A percentile compares a stretch with the other conserved stretches of the same genome.
These are phyloP conservation scores for Cotesia chilonis DNA, from an alignment of 1,140 invertebrate species.

Conservation along the genomic window DNA sequence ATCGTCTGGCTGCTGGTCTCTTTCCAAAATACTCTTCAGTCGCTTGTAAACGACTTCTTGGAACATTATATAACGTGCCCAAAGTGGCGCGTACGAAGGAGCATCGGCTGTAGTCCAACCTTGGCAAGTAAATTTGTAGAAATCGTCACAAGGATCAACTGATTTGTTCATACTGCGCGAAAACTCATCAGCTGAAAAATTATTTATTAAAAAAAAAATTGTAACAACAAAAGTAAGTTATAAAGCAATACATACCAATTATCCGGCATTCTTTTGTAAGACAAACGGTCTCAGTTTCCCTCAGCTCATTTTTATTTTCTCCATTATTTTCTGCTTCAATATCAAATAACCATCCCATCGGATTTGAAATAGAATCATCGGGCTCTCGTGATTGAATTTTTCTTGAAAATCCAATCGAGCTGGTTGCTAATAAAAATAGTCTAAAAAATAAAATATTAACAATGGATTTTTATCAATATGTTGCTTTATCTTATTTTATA, in stretches of 20 bases:
- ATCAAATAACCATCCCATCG: no score
- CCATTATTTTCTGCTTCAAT: no score
- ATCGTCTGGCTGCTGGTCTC: constrained; percentile 24
- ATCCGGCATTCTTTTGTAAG: no score
- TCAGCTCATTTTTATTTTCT: constrained; percentile 1
- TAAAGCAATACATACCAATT: no score
- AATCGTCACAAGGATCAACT: constrained; percentile 38
- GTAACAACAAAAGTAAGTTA: no score
- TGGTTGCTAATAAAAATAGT: no score
- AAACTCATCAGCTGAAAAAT: constrained; percentile 31
- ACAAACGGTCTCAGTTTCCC: not conserved
- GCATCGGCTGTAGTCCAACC: constrained; percentile 23
- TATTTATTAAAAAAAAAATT: not conserved
- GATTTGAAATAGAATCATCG: no score
- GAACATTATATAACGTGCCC: constrained; percentile 23
- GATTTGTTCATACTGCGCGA: constrained; percentile 32
- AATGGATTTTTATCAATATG: no score
- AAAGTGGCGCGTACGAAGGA: constrained; percentile 13
- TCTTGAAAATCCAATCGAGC: no score
- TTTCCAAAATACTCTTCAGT: constrained; percentile 40
- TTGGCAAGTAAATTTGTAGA: constrained; percentile 38
- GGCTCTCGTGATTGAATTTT: no score
- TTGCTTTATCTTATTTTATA: no score
- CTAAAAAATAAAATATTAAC: no score
- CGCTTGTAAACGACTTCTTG: constrained; percentile 15